Evolutionary conservation across 2,888 invertebrate species (phyloP).

Genomic region (Lepidochrysops patricia): DNA sequence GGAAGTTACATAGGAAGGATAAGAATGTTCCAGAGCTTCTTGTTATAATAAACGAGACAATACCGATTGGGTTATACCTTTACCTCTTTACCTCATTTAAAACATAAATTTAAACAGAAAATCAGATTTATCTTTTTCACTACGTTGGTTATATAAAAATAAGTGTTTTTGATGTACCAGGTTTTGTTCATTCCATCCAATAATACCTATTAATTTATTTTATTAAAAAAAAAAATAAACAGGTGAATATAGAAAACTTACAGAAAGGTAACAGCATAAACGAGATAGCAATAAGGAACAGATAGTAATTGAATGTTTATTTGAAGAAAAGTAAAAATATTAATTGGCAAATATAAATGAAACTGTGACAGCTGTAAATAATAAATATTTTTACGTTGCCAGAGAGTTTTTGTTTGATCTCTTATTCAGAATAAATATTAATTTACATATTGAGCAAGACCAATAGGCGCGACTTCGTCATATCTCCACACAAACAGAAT

Average conservation of each 20-base stretch:
- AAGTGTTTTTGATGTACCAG: too few relatives aligned
- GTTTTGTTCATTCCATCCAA: not conserved
- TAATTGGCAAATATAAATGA: not conserved
- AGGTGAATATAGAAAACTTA: not conserved
- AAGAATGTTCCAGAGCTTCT: slow-evolving; percentile 40
- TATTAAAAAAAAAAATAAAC: too few relatives aligned
- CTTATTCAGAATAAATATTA: slow-evolving; percentile 5
- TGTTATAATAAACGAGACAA: slow-evolving; percentile 58
- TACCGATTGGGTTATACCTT: slow-evolving; percentile 35
- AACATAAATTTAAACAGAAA: not conserved
- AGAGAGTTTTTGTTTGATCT: not conserved
- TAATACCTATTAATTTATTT: too few relatives aligned
- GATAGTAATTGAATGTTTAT: too few relatives aligned
- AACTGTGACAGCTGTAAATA: not conserved
- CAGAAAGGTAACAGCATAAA: not conserved
- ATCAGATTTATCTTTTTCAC: not conserved
- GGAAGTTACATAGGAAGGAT: slow-evolving; percentile 53
- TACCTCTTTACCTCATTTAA: not conserved
- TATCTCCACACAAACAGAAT: not conserved
- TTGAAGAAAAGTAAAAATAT: too few relatives aligned
- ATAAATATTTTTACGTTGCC: not conserved
- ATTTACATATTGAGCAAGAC: not conserved
- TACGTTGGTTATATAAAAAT: not conserved
- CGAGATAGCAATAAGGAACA: too few relatives aligned
- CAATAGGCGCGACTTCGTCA: not conserved